A percentile compares a stretch with the other conserved stretches of the same genome.
Conservation (phyloP, 2,113 vertebrate genomes). For the Hydropotes inermis region DNA sequence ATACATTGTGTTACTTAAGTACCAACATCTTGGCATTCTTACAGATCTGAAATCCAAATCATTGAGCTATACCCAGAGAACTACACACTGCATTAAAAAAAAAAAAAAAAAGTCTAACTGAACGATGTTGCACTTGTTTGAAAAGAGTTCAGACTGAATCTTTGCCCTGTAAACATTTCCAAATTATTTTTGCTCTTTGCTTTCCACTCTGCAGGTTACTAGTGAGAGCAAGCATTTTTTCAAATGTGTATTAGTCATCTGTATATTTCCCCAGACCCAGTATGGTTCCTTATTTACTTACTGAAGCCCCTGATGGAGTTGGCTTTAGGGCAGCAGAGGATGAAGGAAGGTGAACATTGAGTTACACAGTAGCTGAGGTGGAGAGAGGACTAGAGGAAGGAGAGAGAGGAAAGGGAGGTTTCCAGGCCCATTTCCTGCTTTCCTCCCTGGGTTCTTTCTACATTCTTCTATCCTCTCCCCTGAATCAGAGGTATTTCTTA, state of each 20-base stretch:
- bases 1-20: background rate
- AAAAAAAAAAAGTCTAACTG: background rate
- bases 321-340: background rate
- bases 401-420: background rate
- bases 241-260: background rate
- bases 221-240: background rate
- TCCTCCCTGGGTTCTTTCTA: background rate
- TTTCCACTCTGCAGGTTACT: background rate
- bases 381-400: accelerated
- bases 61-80: background rate
- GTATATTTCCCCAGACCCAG: background rate
- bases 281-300: background rate
- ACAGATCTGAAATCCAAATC: background rate
- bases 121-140: background rate
- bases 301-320: background rate
- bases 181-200: background rate
- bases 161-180: background rate
- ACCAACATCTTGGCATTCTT: background rate
- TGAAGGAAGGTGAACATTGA: background rate
- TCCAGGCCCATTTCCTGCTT: background rate
- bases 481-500: background rate
- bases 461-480: background rate
- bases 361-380: background rate
- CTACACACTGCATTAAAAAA: background rate
- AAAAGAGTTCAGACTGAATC: background rate